Evolutionary conservation across 1,140 invertebrate species (phyloP), one percentile per base, ranked within the genome.

Genomic region (Hesperophylax magnus): DNA sequence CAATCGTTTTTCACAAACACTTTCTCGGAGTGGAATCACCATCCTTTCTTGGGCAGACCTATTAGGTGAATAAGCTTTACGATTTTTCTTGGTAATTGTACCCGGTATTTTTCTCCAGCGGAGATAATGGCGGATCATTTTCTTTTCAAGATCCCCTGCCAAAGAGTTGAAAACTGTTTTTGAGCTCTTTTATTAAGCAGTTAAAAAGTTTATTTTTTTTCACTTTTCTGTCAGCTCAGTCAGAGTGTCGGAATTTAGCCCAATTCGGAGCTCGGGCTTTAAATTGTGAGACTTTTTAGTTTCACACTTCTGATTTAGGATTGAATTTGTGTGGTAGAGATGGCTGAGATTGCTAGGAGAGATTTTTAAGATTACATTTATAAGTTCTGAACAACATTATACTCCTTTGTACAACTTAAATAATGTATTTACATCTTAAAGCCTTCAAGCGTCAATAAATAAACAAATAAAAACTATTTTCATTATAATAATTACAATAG

Each of bases 61-160:
- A 71, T 71, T 71, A 71, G 39, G 67, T 52, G 67, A 71, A 71
- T 71, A 52, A 71, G 67, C 67, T 47, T 71, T 71, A 71, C 67
- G 67, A 71, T 71, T 71, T 71, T 71, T 71, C 67, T 71, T 71
- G 67, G 67, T 71, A 71, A 71, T 71, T 71, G 67, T 71, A 47
- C 67, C 67, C 39, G 67, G 15, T 71, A 71, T 71, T 71, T 69
- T 71, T 52, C 67, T 39, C 39, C n/a, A 52, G 67, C 67, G n/a
- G 39, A 52, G 67, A 71, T 47, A 71, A 71, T 71, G 67, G 67
- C 31, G 39, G 67, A 71, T 71, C 67, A 71, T 71, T 71, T 65
- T 47, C 67, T 71, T 71, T 71, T 71, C 67, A 71, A 24, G 39
- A 71, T 71, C 39, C 31, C 47, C 39, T 52, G 67, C 34, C 67